These are phyloP conservation scores for Martes martes DNA, from an alignment of 2,113 vertebrate species.

Conservation along the genomic window DNA sequence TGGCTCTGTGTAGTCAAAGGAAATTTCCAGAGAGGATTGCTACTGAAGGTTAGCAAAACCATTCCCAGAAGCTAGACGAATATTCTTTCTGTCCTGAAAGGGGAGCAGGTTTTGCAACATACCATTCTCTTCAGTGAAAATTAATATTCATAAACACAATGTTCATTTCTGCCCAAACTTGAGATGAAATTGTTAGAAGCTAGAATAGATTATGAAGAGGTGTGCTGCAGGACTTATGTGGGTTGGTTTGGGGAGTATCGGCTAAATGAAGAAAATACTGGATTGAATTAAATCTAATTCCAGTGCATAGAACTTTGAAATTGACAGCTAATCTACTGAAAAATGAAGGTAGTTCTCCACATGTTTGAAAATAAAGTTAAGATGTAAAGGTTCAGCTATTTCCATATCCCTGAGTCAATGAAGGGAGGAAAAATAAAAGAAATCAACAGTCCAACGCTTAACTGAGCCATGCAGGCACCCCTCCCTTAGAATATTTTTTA, in stretches of 20 bases:
- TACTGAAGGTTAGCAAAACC: not conserved
- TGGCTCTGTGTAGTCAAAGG: not conserved
- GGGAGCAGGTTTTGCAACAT: not conserved
- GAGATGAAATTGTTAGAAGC: not conserved
- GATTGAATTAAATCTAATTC: not conserved
- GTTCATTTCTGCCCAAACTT: not conserved
- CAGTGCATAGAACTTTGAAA: not conserved
- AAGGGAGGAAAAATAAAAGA: not conserved
- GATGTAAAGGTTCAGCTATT: not conserved
- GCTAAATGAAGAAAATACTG: not conserved
- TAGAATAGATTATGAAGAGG: not conserved
- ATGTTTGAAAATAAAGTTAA: not conserved
- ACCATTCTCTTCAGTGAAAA: not conserved
- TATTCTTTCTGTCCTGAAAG: not conserved
- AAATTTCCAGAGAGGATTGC: not conserved
- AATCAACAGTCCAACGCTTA: not conserved
- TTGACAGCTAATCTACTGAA: not conserved
- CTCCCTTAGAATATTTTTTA: not conserved
- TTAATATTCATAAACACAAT: not conserved
- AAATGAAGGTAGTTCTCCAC: not conserved
- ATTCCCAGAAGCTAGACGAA: not conserved
- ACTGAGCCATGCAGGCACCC: not conserved
- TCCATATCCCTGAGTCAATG: not conserved
- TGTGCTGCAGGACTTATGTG: not conserved
- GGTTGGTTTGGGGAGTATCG: fast-evolving